phyloP scores from a whole-genome alignment of 2,113 vertebrate species.

The Dryoscopus gambensis region DNA sequence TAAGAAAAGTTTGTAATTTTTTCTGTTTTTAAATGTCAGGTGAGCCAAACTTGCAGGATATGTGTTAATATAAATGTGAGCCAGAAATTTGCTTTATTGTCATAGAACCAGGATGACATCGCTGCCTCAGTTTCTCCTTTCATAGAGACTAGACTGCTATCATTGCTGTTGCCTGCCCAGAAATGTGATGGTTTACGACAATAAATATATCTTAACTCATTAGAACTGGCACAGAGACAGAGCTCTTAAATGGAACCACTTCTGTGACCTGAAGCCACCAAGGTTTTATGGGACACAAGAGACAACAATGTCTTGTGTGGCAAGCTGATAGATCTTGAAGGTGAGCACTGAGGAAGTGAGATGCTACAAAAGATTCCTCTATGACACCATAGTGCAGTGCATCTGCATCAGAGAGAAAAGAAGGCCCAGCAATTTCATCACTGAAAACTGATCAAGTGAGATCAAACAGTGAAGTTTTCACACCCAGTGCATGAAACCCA shows the following conservation, averaged over 20 bases:
- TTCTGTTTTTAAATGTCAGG: background rate
- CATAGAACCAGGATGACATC: background rate
- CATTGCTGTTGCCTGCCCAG: background rate
- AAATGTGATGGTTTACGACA: background rate
- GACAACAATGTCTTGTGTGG: background rate
- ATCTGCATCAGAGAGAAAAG: background rate
- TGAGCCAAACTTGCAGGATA: background rate
- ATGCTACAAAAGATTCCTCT: background rate
- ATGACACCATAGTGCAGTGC: background rate
- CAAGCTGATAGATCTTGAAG: background rate
- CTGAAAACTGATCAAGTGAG: background rate
- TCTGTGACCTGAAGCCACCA: background rate
- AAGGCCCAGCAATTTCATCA: background rate
- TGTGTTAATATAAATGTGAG: background rate
- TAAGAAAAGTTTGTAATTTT: background rate
- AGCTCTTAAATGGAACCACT: background rate
- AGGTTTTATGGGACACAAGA: background rate
- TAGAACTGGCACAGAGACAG: background rate
- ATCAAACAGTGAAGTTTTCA: background rate
- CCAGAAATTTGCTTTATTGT: background rate
- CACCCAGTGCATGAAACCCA: background rate
- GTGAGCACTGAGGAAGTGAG: background rate
- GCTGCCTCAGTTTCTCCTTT: background rate
- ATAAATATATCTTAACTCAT: background rate
- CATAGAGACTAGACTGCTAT: background rate